Conservation (phyloP, 2,797 vertebrate species). For the Arctocebus calabarensis region DNA sequence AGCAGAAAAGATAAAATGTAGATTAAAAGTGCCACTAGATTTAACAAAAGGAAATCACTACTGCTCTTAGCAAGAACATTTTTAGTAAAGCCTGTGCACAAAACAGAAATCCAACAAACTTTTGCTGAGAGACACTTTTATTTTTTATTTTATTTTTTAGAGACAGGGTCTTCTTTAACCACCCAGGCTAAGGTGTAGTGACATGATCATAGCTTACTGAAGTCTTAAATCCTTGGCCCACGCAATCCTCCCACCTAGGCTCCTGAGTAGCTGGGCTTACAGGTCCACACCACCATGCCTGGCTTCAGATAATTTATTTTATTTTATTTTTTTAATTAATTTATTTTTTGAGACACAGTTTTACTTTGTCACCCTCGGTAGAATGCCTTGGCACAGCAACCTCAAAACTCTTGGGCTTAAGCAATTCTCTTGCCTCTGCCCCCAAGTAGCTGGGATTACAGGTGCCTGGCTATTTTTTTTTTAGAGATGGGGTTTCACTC, state of each 20-base stretch:
- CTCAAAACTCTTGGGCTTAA: too few relatives aligned
- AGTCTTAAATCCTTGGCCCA: not conserved
- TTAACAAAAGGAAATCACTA: slow-evolving; percentile 32
- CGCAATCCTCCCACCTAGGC: not conserved
- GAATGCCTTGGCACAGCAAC: too few relatives aligned
- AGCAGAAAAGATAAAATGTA: not conserved
- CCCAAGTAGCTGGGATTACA: too few relatives aligned
- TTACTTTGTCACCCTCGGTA: too few relatives aligned
- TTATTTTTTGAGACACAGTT: too few relatives aligned
- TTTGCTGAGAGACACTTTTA: not conserved
- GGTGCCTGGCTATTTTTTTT: too few relatives aligned
- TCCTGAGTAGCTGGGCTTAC: not conserved
- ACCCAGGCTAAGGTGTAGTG: not conserved
- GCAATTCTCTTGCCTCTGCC: too few relatives aligned
- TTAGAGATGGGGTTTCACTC: too few relatives aligned
- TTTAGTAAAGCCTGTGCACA: not conserved
- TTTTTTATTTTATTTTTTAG: not conserved
- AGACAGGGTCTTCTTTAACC: not conserved
- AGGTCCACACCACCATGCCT: not conserved
- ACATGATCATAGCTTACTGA: not conserved
- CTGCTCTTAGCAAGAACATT: not conserved
- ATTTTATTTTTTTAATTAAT: too few relatives aligned
- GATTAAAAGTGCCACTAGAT: not conserved
- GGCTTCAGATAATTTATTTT: not conserved
- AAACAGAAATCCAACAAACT: not conserved